Evolutionary conservation across 2,888 invertebrate species (phyloP), one percentile per base, ranked within the genome.

Genomic region (Agriopis aurantiaria): DNA sequence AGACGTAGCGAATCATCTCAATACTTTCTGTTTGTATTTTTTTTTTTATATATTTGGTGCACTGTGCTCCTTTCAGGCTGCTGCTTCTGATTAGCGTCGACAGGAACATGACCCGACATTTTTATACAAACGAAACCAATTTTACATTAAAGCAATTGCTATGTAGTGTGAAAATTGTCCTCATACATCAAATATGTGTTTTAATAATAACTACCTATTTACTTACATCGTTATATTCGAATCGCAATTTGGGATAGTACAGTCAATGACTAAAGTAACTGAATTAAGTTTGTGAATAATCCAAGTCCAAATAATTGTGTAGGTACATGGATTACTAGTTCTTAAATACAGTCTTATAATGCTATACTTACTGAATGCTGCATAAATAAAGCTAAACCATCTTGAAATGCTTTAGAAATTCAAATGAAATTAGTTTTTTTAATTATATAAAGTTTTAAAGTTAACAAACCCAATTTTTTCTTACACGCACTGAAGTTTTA

Each of bases 1-100:
- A 43, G 62, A 51, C 48, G 59, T 65, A 71, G 8, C 62, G 65
- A 58, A 75, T 7, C 75, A 75, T 69, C 55, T 4, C 33, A 40
- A 62, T 10, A 33, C 5, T 33, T 33, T 4, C 33, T 5, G 33
- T 33, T 33, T 5, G 1, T 33, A 23, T 43, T 11, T 23, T 58
- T 23, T 58, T 11, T 8, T 46, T 33, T 17, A 14, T 59, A 43
- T 14, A 63, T 46, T 65, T 49, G 8, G 33, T 12, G 11, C 59
- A 45, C 14, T 41, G 17, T 41, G n/a, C 41, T 43, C 43, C 2
- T 17, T 43, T 23, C 65, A 55, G 8, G 12, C 23, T 10, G 12
- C 11, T 7, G 56, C 33, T 23, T 53, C 14, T n/a, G 57, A 57
- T 57, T 57, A 17, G n/a, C 5, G n/a, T 23, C 45, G 3, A 51